Evolutionary conservation across 2,888 invertebrate species (phyloP).

Genomic region (Peribatodes rhomboidaria): DNA sequence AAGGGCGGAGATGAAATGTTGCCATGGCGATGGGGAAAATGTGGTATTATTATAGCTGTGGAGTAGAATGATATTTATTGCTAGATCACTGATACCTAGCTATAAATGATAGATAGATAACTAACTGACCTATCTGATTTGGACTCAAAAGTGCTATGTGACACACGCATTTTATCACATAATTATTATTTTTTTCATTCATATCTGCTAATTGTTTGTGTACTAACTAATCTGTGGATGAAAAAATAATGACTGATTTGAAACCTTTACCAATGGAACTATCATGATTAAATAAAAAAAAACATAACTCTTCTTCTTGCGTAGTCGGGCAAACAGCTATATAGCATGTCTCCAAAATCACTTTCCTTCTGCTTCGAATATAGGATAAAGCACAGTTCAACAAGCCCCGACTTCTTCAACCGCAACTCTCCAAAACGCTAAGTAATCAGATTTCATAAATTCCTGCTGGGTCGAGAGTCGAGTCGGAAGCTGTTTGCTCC

Average conservation of each 20-base stretch:
- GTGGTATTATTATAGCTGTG: slow-evolving; percentile 5
- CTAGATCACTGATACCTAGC: not conserved
- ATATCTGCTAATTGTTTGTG: too few species aligned
- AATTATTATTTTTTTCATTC: too few species aligned
- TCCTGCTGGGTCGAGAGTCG: not conserved
- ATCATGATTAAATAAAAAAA: too few species aligned
- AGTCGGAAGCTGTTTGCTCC: not conserved
- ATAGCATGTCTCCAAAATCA: too few species aligned
- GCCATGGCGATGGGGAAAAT: slow-evolving; percentile 26
- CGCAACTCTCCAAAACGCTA: not conserved
- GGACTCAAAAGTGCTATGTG: not conserved
- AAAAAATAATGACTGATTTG: too few species aligned
- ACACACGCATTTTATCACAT: too few species aligned
- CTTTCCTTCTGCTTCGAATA: not conserved
- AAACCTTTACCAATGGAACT: too few species aligned
- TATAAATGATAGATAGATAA: too few species aligned
- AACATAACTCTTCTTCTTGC: too few species aligned
- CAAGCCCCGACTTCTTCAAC: not conserved
- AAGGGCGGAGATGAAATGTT: slow-evolving; percentile 40
- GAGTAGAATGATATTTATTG: slow-evolving; percentile 9
- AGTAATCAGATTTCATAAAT: slow-evolving; percentile 8
- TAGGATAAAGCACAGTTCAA: not conserved
- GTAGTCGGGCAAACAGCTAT: too few species aligned
- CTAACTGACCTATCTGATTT: too few species aligned
- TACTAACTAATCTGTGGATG: too few species aligned